Conservation (phyloP, 2,113 vertebrate genomes). For the Trichomycterus rosablanca region DNA sequence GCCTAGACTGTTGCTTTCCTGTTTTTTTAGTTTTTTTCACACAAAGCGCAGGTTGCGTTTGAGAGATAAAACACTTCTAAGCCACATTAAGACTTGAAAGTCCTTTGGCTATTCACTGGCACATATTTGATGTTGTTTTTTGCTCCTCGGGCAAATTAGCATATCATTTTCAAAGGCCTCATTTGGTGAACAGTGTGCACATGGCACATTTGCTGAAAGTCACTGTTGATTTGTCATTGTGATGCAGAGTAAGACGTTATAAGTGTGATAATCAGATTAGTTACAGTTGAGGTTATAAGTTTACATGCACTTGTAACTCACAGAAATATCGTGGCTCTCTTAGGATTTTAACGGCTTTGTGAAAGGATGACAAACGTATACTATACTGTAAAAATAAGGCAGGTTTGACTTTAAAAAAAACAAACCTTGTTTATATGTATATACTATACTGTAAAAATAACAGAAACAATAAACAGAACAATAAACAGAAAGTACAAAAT, state of each 20-base stretch:
- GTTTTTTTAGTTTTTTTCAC: conserved; percentile 65
- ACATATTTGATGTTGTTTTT: conserved; percentile 95
- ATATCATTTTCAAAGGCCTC: conserved; percentile 89
- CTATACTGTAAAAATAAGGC: too few species aligned
- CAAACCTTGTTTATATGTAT: too few species aligned
- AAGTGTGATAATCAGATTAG: conserved; percentile 67
- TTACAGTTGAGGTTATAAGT: not conserved
- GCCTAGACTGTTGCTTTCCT: conserved; percentile 78
- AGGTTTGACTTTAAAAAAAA: too few species aligned
- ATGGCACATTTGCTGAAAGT: conserved; percentile 87
- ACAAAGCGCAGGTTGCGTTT: conserved; percentile 80
- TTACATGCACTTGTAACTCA: too few species aligned
- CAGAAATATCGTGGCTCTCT: too few species aligned
- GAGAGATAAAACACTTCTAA: conserved; percentile 94
- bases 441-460: too few species aligned
- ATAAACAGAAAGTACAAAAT: too few species aligned
- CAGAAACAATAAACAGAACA: too few species aligned
- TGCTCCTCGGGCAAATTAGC: conserved; percentile 93
- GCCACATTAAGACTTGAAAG: conserved; percentile 92
- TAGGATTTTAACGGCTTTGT: too few species aligned
- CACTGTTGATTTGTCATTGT: conserved; percentile 84
- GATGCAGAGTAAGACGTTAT: conserved; percentile 72
- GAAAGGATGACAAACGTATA: too few species aligned
- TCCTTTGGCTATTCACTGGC: conserved; percentile 93
- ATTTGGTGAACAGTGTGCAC: conserved; percentile 83